A percentile compares a stretch with the other conserved stretches of the same genome.
These are phyloP conservation scores for Zygaena filipendulae DNA, from an alignment of 2,888 invertebrate species.

Conservation along the genomic window DNA sequence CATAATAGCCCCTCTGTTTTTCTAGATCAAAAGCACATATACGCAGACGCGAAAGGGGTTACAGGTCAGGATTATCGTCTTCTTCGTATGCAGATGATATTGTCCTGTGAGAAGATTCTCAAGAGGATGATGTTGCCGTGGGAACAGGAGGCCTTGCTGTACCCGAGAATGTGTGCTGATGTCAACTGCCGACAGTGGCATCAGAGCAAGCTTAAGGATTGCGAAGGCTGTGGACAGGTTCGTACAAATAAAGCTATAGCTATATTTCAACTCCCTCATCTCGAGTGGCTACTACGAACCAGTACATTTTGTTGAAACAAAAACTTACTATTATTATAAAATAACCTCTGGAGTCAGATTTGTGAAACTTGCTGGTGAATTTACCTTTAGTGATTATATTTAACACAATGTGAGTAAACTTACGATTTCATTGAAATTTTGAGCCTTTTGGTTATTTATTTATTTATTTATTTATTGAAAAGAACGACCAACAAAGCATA, in stretches of 20 bases:
- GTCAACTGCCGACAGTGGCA: slow-evolving; percentile 66
- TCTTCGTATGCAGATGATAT: slow-evolving; percentile 71
- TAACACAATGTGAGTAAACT: too few relatives aligned
- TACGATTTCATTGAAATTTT: too few relatives aligned
- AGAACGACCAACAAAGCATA: too few relatives aligned
- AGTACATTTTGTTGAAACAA: too few relatives aligned
- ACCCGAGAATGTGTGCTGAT: slow-evolving; percentile 71
- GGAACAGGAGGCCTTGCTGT: slow-evolving; percentile 76
- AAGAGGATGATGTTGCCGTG: slow-evolving; percentile 70
- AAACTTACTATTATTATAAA: too few relatives aligned
- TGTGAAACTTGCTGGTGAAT: too few relatives aligned
- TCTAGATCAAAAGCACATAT: slow-evolving; percentile 65
- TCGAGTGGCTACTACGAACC: too few relatives aligned
- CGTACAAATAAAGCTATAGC: slow-evolving; percentile 2
- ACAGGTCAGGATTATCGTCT: slow-evolving; percentile 71
- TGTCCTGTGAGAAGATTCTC: slow-evolving; percentile 67
- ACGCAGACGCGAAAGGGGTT: slow-evolving; percentile 51
- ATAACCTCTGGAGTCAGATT: too few relatives aligned
- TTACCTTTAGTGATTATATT: too few relatives aligned
- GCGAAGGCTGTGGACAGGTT: slow-evolving; percentile 70
- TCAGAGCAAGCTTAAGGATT: slow-evolving; percentile 55
- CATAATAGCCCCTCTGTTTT: too few relatives aligned
- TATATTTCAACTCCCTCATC: neutral
- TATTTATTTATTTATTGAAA: too few relatives aligned
- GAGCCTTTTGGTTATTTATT: too few relatives aligned